Conservation (phyloP, 2,113 vertebrate species). For the Neodon shergylaensis region DNA sequence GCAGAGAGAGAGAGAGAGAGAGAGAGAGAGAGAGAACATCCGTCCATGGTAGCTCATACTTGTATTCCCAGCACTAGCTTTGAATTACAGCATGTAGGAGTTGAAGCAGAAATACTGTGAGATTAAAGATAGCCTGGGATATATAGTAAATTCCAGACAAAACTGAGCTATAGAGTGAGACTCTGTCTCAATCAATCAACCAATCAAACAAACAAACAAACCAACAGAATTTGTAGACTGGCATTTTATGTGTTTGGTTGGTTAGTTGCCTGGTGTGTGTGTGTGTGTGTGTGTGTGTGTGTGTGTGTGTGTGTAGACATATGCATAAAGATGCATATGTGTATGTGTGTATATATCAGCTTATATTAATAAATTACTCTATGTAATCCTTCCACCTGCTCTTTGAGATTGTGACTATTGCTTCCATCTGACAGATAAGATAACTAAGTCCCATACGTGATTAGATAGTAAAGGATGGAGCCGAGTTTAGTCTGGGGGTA, state of each 20-base stretch:
- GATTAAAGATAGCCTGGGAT: not conserved
- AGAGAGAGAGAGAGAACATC: not conserved
- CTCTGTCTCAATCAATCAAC: not conserved
- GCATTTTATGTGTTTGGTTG: not conserved
- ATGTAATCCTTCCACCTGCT: not conserved
- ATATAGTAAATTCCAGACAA: not conserved
- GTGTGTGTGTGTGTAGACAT: too few relatives aligned
- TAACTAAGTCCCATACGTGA: not conserved
- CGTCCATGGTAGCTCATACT: not conserved
- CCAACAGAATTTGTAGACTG: not conserved
- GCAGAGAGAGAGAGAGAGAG: not conserved
- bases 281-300: too few relatives aligned
- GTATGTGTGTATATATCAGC: too few relatives aligned
- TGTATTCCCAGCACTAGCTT: not conserved
- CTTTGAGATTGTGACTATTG: not conserved
- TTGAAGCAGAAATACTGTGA: not conserved
- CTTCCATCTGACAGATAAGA: not conserved
- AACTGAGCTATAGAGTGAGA: not conserved
- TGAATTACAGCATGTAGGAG: too few relatives aligned
- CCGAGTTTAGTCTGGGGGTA: not conserved
- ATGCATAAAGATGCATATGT: not conserved
- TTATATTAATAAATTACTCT: not conserved
- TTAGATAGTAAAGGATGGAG: not conserved
- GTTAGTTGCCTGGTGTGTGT: not conserved
- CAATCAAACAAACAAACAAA: not conserved